Percentiles rank a stretch among this genome's conserved stretches.
phyloP scores from a whole-genome alignment of 2,797 vertebrate genomes.

The Tenualosa thibaudeaui region DNA sequence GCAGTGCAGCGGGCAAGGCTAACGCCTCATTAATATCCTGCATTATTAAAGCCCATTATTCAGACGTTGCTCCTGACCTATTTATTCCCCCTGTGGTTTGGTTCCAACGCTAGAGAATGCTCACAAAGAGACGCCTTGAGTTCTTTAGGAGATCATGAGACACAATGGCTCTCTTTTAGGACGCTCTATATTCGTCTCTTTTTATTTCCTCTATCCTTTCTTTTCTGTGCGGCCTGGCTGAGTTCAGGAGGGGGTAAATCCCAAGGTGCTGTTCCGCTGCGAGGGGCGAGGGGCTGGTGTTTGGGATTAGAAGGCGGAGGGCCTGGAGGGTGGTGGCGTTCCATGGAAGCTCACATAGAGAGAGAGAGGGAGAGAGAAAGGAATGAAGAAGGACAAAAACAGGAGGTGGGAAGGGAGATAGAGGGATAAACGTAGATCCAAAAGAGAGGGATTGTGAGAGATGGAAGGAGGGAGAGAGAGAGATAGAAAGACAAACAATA shows the following conservation, averaged over 20 bases:
- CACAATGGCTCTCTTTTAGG: neutral
- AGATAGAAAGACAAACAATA: too few species aligned
- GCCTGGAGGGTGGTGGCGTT: neutral
- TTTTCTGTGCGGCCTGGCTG: neutral
- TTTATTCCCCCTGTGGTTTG: neutral
- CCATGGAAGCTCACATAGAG: neutral
- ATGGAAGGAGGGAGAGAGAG: neutral
- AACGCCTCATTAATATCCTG: neutral
- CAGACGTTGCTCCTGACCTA: neutral
- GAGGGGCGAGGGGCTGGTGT: neutral
- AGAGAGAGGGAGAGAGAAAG: too few species aligned
- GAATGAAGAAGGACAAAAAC: too few species aligned
- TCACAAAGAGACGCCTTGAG: neutral
- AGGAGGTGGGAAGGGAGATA: too few species aligned
- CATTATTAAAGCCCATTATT: neutral
- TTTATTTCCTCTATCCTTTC: neutral
- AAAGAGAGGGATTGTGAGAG: neutral
- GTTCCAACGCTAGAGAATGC: neutral
- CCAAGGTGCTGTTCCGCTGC: neutral
- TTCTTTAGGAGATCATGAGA: neutral
- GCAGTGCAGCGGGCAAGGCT: neutral
- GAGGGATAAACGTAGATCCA: neutral
- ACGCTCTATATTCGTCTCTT: neutral
- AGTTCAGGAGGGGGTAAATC: neutral
- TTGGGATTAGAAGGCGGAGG: slow-evolving; percentile 5